Evolutionary conservation across 2,888 invertebrate species (phyloP).

Genomic region (Isotomurus palustris): DNA sequence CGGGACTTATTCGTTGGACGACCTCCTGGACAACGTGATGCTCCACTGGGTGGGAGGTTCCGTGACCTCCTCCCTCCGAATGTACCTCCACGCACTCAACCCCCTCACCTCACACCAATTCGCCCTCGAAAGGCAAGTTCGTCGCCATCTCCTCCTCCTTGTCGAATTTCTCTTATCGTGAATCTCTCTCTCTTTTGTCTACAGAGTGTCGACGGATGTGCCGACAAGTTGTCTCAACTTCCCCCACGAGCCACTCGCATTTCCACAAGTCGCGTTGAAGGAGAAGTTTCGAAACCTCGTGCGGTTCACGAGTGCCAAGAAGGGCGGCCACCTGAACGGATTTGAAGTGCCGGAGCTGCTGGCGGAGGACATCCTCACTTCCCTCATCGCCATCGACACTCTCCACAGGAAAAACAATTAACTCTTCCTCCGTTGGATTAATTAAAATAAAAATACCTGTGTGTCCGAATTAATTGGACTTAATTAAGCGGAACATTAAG

Average conservation of each 20-base stretch:
- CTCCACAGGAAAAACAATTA: too few relatives aligned
- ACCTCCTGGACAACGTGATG: constrained; percentile 57
- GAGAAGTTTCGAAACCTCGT: constrained; percentile 64
- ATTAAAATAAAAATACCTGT: too few relatives aligned
- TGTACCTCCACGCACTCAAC: constrained; percentile 51
- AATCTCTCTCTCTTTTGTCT: constrained; percentile 46
- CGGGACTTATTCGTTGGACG: constrained; percentile 62
- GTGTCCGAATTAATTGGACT: too few relatives aligned
- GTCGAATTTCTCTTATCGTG: neutral
- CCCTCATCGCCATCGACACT: constrained; percentile 18
- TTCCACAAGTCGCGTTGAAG: constrained; percentile 59
- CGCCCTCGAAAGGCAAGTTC: constrained; percentile 17
- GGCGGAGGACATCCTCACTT: constrained; percentile 62
- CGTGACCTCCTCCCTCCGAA: constrained; percentile 52
- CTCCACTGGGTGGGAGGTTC: constrained; percentile 55
- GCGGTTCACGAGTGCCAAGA: constrained; percentile 60
- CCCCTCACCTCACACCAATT: constrained; percentile 24
- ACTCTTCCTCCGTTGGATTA: too few relatives aligned
- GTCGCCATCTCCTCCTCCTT: too few relatives aligned
- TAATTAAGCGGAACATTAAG: too few relatives aligned
- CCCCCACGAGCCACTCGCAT: constrained; percentile 62
- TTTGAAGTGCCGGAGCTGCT: constrained; percentile 69
- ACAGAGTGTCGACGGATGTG: constrained; percentile 62
- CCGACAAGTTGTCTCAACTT: constrained; percentile 72
- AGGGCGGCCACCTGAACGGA: constrained; percentile 83